phyloP scores from a whole-genome alignment of 2,888 invertebrate genomes.

The Uloborus plumipes region DNA sequence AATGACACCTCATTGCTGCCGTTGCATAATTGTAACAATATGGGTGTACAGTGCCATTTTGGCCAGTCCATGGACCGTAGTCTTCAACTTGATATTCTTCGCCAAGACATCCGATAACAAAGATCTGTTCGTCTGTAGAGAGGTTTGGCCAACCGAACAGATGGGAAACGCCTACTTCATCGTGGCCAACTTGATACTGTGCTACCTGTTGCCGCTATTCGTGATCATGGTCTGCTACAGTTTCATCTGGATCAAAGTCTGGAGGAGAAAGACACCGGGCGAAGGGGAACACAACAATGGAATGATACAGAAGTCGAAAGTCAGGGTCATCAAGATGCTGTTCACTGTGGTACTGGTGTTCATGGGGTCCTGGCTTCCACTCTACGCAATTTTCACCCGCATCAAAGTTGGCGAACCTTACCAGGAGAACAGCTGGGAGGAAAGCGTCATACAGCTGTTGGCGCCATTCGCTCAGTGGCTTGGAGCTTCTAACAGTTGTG shows the following conservation, averaged over 20 bases:
- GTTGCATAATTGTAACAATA: slow-evolving; percentile 72
- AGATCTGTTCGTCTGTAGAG: slow-evolving; percentile 65
- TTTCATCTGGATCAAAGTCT: slow-evolving; percentile 69
- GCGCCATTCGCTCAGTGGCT: slow-evolving; percentile 87
- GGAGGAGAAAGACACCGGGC: slow-evolving; percentile 72
- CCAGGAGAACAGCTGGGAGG: slow-evolving; percentile 62
- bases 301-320: slow-evolving; percentile 65
- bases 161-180: slow-evolving; percentile 66
- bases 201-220: slow-evolving; percentile 67
- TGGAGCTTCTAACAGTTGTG: slow-evolving; percentile 93
- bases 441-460: slow-evolving; percentile 71
- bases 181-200: slow-evolving; percentile 66
- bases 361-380: slow-evolving; percentile 71
- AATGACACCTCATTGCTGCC: slow-evolving; percentile 72
- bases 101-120: slow-evolving; percentile 65
- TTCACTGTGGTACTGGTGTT: slow-evolving; percentile 71
- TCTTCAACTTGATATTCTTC: slow-evolving; percentile 73
- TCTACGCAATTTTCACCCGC: slow-evolving; percentile 70
- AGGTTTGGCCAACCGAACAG: slow-evolving; percentile 66
- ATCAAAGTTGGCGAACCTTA: slow-evolving; percentile 67
- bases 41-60: slow-evolving; percentile 73
- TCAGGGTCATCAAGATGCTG: slow-evolving; percentile 70
- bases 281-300: slow-evolving; percentile 68
- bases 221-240: slow-evolving; percentile 67
- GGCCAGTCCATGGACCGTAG: slow-evolving; percentile 74